A percentile compares a stretch with the other conserved stretches of the same genome.
phyloP scores from a whole-genome alignment of 2,113 vertebrate species.

The Cephalopterus ornatus region DNA sequence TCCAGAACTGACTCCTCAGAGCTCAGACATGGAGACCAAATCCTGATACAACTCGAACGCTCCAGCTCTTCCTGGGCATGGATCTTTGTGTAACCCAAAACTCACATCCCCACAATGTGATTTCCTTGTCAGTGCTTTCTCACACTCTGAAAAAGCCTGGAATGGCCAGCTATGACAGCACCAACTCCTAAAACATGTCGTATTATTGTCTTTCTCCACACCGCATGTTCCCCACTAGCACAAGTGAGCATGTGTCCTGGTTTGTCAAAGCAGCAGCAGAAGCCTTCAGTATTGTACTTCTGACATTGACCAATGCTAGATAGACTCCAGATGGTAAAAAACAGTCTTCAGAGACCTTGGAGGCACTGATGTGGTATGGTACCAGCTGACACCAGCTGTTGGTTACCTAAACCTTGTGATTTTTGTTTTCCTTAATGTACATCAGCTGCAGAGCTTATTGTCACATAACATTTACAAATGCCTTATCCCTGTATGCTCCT shows the following conservation, averaged over 20 bases:
- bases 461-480: background rate
- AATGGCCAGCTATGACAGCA: background rate
- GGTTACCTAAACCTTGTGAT: background rate
- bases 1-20: background rate
- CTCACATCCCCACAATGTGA: background rate
- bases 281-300: background rate
- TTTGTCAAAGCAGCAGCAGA: background rate
- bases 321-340: background rate
- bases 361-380: background rate
- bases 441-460: background rate
- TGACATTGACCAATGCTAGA: background rate
- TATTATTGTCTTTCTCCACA: background rate
- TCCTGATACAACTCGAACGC: fast-evolving
- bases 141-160: background rate
- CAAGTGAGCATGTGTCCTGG: background rate
- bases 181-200: background rate
- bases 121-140: background rate
- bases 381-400: slow-evolving; percentile 45
- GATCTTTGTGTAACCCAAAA: background rate
- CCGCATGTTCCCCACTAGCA: fast-evolving
- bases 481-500: background rate
- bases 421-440: slow-evolving; percentile 18
- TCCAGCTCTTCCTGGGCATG: background rate
- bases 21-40: background rate
- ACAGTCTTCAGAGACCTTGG: background rate